These are phyloP conservation scores for Polypedilum pembai DNA, from an alignment of 1,140 invertebrate species.

Conservation along the genomic window DNA sequence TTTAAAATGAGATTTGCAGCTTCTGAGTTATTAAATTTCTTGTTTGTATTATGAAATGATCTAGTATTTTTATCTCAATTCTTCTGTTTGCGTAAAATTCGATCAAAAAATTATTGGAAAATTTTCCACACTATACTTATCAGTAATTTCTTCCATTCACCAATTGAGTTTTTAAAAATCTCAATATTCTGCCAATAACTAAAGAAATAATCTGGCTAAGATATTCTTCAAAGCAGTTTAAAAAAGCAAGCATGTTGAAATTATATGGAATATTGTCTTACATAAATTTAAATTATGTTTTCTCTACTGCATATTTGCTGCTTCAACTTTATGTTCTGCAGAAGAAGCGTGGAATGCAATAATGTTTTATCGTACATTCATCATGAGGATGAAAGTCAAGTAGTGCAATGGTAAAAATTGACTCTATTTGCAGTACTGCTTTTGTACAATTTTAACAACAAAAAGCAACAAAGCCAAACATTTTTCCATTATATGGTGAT, in stretches of 20 bases:
- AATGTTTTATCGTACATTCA: neutral
- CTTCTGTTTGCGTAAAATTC: no score
- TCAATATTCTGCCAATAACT: neutral
- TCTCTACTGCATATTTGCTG: constrained; percentile 12
- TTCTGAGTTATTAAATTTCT: no score
- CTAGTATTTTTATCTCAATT: no score
- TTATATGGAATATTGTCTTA: neutral
- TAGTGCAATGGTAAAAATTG: neutral
- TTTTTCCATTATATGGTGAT: neutral
- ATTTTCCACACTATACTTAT: no score
- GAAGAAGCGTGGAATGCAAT: neutral
- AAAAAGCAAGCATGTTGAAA: neutral
- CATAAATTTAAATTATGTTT: neutral
- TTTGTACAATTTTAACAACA: neutral
- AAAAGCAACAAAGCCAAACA: neutral
- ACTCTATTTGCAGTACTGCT: neutral
- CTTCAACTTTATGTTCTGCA: neutral
- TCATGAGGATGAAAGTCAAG: neutral
- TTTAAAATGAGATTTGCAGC: no score
- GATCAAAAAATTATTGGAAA: no score
- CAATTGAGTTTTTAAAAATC: neutral
- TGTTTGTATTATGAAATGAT: no score
- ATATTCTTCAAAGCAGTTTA: neutral
- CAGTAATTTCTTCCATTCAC: no score
- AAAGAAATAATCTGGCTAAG: neutral